Evolutionary conservation across 2,888 invertebrate genomes (phyloP).

Genomic region (Metallyticus violacea): DNA sequence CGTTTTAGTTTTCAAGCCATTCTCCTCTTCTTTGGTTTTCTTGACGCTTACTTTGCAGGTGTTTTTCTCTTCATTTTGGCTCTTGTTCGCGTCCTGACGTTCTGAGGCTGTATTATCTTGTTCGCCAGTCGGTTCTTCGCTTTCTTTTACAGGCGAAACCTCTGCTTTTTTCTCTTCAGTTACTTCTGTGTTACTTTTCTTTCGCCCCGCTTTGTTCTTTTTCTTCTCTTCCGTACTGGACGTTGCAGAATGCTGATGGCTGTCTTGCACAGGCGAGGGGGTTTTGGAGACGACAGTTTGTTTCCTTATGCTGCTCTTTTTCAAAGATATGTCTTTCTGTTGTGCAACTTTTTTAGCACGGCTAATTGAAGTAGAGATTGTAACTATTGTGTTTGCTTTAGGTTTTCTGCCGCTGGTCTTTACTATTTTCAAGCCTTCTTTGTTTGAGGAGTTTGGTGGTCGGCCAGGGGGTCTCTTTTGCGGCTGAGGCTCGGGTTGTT

Average conservation of each 20-base stretch:
- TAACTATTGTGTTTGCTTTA: neutral
- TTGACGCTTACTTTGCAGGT: neutral
- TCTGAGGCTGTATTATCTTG: neutral
- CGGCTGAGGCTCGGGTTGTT: neutral
- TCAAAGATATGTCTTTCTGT: neutral
- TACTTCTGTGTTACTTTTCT: neutral
- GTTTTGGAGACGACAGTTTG: neutral
- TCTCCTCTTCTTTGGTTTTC: slow-evolving; percentile 39
- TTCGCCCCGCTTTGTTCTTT: neutral
- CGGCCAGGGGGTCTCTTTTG: neutral
- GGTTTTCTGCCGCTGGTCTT: neutral
- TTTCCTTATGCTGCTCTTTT: neutral
- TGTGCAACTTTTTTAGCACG: neutral
- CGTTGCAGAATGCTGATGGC: neutral
- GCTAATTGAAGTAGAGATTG: neutral
- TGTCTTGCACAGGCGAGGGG: neutral
- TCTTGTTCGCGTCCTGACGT: neutral
- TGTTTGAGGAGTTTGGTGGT: neutral
- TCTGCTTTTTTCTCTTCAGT: neutral
- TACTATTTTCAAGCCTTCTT: neutral
- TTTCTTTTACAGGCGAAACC: neutral
- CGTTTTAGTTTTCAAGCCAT: slow-evolving; percentile 41
- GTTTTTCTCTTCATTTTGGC: neutral
- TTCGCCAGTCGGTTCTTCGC: neutral
- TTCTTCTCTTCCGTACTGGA: neutral